Evolutionary conservation across 2,113 vertebrate species (phyloP), one percentile per base, ranked within the genome.

Genomic region (Strix aluco): DNA sequence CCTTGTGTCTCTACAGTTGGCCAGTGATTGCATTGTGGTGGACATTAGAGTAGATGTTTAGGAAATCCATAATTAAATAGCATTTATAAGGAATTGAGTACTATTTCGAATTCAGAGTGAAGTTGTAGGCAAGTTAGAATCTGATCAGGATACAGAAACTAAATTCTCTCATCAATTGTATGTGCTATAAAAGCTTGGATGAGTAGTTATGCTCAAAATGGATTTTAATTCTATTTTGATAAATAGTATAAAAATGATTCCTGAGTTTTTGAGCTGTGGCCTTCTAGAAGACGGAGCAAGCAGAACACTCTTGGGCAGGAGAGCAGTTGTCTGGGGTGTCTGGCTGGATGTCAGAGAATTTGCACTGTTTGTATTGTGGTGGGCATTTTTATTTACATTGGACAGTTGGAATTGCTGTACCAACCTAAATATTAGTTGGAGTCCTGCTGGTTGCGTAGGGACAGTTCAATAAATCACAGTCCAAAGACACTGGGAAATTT

Each of bases 341-440:
- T 91, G 94, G 81, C 71, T 81, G 81, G 8, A 14, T 63, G 73
- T 62, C 71, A 83, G 42, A 73, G 83, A 90, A 94, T 95, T n/a
- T 67, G 36, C 47, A 15, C 19, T 62, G 32, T 79, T 91, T 22
- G 1, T 46, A 22, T 70, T 86, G 75, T 58, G 86, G 25, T n/a
- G 47, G 67, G 40, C 38, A 15, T 27, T 93, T 52, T 36, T 70
- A 36, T 88, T 94, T 80, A 46, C 36, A 10, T 1, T 78, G 81
- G 51, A 9, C 12, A 20, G 73, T 5, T 78, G 46, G 61, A 78
- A 89, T 23, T 67, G 77, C 57, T 70, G 1, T 19, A 36, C 38
- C 73, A 81, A 19, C 59, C 51, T 51, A 65, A 85, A 30, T 58
- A 21, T 54, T 66, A 75, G 55, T 42, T 61, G 13, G 61, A 49